Conservation (phyloP, 2,888 invertebrate species). For the Gari tellinella region DNA sequence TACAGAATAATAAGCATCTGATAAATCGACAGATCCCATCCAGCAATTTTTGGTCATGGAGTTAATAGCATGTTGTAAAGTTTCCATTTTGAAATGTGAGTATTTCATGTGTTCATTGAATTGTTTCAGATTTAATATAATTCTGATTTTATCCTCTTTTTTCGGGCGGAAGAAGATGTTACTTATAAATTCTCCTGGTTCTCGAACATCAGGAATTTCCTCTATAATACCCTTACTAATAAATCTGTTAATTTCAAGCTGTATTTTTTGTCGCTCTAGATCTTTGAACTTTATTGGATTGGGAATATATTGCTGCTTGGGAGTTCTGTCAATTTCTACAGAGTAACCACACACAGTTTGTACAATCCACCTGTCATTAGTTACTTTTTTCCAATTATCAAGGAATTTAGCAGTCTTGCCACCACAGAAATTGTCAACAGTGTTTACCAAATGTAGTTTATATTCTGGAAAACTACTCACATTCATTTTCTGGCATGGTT, state of each 20-base stretch:
- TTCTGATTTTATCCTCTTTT: constrained; percentile 16
- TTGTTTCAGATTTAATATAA: too few relatives aligned
- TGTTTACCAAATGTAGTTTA: constrained; percentile 16
- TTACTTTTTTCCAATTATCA: constrained; percentile 20
- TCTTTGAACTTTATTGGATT: constrained; percentile 20
- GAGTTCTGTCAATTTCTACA: constrained; percentile 24
- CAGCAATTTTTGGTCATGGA: constrained; percentile 10
- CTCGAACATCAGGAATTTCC: not conserved
- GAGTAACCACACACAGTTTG: constrained; percentile 30
- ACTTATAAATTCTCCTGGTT: constrained; percentile 30
- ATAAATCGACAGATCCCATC: constrained; percentile 23
- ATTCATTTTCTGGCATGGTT: too few relatives aligned
- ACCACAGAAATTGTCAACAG: constrained; percentile 23
- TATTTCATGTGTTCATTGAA: constrained; percentile 13
- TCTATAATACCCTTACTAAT: constrained; percentile 28
- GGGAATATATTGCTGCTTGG: constrained; percentile 16
- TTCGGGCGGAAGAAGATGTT: constrained; percentile 28
- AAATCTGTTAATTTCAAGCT: constrained; percentile 28
- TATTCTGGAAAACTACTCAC: too few relatives aligned
- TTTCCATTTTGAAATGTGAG: constrained; percentile 25
- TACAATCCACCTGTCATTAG: constrained; percentile 30
- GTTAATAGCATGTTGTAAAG: constrained; percentile 14
- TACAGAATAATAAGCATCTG: constrained; percentile 13
- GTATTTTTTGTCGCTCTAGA: constrained; percentile 18
- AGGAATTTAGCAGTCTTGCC: constrained; percentile 11